Evolutionary conservation across 2,113 vertebrate genomes (phyloP).

Genomic region (Mohoua ochrocephala): DNA sequence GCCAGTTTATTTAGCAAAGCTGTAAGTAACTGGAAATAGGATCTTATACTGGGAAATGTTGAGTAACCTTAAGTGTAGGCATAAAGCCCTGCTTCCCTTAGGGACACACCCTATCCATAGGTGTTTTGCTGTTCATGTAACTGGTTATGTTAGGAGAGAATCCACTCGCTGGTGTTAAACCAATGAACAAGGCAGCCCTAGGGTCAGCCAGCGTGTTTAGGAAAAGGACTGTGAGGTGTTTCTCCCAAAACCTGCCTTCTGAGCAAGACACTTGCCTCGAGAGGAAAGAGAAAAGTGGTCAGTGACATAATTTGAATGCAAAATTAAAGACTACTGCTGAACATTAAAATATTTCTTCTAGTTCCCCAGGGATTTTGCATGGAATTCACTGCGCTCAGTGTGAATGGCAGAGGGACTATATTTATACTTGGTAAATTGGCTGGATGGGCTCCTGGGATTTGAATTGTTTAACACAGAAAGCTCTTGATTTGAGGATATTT

Average conservation of each 20-base stretch:
- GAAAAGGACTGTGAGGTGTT: not conserved
- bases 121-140: not conserved
- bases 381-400: not conserved
- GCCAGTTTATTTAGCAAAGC: conserved; percentile 22
- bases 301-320: conserved; percentile 38
- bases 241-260: not conserved
- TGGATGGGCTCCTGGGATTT: conserved; percentile 31
- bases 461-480: conserved; percentile 62
- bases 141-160: not conserved
- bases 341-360: conserved; percentile 46
- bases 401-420: conserved; percentile 53
- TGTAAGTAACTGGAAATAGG: not conserved
- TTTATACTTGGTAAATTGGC: conserved; percentile 61
- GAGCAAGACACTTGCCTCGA: not conserved
- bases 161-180: not conserved
- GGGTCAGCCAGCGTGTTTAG: not conserved
- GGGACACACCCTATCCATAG: not conserved
- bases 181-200: not conserved
- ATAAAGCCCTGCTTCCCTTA: not conserved
- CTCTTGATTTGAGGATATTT: conserved; percentile 63
- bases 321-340: conserved; percentile 51
- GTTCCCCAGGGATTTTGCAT: not conserved
- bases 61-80: not conserved
- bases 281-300: not conserved
- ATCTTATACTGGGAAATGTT: not conserved